Conservation (phyloP, 2,113 vertebrate species). For the Pedetes capensis region DNA sequence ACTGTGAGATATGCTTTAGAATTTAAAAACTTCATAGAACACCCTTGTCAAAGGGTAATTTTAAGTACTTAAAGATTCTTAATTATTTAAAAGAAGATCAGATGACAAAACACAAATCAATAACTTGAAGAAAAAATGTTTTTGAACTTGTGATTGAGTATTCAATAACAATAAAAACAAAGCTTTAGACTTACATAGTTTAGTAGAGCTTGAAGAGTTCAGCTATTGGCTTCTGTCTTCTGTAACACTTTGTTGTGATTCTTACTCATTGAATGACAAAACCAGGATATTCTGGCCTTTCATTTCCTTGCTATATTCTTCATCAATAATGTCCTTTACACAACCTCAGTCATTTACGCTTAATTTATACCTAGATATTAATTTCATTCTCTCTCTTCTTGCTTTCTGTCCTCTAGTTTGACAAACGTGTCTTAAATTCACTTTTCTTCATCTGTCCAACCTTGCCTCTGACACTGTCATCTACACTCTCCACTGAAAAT, state of each 20-base stretch:
- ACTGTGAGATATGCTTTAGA: background rate
- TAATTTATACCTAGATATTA: background rate
- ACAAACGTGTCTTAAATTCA: background rate
- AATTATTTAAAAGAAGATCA: background rate
- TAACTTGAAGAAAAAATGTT: background rate
- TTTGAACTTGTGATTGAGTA: background rate
- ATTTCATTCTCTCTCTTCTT: background rate
- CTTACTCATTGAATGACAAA: background rate
- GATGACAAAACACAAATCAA: background rate
- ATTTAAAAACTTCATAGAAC: background rate
- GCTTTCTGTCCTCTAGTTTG: too few relatives aligned
- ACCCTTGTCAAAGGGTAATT: background rate
- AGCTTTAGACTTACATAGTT: background rate
- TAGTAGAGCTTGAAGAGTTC: slow-evolving; percentile 2
- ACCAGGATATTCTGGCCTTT: background rate
- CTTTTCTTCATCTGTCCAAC: background rate
- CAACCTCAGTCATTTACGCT: background rate
- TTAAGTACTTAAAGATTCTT: background rate
- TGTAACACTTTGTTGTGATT: background rate
- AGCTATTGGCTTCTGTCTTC: background rate
- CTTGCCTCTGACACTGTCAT: background rate
- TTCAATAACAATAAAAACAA: slow-evolving; percentile 27
- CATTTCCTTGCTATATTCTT: background rate
- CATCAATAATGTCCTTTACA: background rate
- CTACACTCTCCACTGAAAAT: background rate